Conservation (phyloP, 2,888 invertebrate species). For the Agrochola circellaris region DNA sequence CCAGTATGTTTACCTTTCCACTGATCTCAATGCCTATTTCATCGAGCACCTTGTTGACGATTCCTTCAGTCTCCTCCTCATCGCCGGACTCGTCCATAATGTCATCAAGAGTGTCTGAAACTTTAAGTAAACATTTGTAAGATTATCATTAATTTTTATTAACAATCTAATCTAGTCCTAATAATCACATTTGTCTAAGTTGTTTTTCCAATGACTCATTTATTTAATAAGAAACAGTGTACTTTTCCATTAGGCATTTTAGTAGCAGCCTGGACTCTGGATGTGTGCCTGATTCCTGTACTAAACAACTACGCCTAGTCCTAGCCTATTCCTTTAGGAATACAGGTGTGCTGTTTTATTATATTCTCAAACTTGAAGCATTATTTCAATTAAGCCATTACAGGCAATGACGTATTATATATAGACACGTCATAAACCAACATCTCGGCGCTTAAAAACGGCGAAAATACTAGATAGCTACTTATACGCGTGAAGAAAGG, state of each 20-base stretch:
- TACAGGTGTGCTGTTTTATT: too few relatives aligned
- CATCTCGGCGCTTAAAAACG: too few relatives aligned
- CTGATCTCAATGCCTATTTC: slow-evolving; percentile 99
- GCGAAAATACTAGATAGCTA: too few relatives aligned
- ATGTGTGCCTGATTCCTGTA: too few relatives aligned
- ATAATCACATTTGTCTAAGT: not conserved
- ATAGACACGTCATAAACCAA: too few relatives aligned
- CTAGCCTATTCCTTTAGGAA: too few relatives aligned
- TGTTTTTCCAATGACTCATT: not conserved
- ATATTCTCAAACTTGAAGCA: too few relatives aligned
- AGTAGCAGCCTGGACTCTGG: not conserved
- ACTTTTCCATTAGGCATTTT: not conserved
- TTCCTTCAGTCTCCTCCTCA: slow-evolving; percentile 96
- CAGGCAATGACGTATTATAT: too few relatives aligned
- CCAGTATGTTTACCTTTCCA: slow-evolving; percentile 92
- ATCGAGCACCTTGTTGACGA: slow-evolving; percentile 97
- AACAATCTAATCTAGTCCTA: not conserved
- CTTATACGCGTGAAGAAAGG: too few relatives aligned
- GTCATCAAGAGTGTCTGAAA: slow-evolving; percentile 97
- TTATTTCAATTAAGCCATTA: too few relatives aligned
- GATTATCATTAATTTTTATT: not conserved
- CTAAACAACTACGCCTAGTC: too few relatives aligned
- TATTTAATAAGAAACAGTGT: not conserved
- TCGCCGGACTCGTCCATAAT: slow-evolving; percentile 97
- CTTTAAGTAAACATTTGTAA: slow-evolving; percentile 81